Base-by-base conservation (phyloP, 2,113 vertebrate species). In the Garra rufa region DNA sequence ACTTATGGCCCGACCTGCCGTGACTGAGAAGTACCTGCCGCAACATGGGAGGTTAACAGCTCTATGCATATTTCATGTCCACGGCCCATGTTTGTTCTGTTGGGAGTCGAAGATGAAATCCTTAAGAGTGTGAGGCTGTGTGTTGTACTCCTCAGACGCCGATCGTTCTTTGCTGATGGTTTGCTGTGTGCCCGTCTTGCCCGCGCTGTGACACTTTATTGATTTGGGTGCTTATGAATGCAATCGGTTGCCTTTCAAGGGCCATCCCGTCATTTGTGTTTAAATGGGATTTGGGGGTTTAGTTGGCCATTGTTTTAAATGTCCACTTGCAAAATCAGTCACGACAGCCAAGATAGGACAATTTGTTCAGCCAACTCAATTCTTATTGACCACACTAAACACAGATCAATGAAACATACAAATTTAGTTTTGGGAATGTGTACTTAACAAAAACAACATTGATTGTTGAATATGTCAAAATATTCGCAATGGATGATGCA, bases 41-140 rank as follows among this genome's bases (percentile, higher is more conserved):
- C 59, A 26, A 55, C 85, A 76, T 84, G 76, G 69, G 83, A 89
- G 87, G 89, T 90, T 90, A 93, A 91, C 76, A 80, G 82, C 67
- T 44, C 67, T 81, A 92, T 92, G 74, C 83, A 93, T 93, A 90
- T 91, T 91, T 88, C 85, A 92, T 89, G 81, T 55, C 70, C 83
- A 87, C 76, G 55, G 34, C 63, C 48, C 67, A 63, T 82, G 44
- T 88, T 91, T 90, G 82, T 83, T 90, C 85, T 59, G 38, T 0
- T 11, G 82, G 82, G 83, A 61, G 28, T 69, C 30, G 44, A 48
- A 78, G 76, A 78, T 71, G 21, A 52, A 46, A 76, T 76, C 85
- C 52, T 34, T 3, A 34, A 34, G 34, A 34, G 34, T 34, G 34
- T 15, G 44, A 52, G 70, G 70, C 43, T 73, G 21, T 4, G 34